phyloP scores from a whole-genome alignment of 1,140 invertebrate species.

The Tetranychus cinnabarinus region DNA sequence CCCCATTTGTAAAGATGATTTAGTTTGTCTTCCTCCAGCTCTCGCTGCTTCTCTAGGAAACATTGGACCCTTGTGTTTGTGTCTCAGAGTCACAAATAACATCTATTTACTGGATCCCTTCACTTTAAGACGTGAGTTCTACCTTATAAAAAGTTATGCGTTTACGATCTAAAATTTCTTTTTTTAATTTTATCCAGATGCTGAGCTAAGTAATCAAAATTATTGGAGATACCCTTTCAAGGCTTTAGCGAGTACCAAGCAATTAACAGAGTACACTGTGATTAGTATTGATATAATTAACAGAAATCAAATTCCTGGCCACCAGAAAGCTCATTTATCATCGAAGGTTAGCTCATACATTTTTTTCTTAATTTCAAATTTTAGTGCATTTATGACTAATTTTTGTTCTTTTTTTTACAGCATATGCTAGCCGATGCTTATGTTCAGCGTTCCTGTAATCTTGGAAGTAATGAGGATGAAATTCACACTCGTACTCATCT shows the following conservation, averaged over 20 bases:
- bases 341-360: not conserved
- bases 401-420: constrained; percentile 18
- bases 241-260: constrained; percentile 65
- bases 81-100: constrained; percentile 60
- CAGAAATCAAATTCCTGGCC: constrained; percentile 33
- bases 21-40: constrained; percentile 73
- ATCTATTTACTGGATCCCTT: constrained; percentile 82
- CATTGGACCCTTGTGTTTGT: constrained; percentile 68
- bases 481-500: constrained; percentile 75
- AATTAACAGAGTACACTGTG: constrained; percentile 73
- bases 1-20: constrained; percentile 80
- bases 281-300: constrained; percentile 74
- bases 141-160: not conserved
- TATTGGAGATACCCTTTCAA: constrained; percentile 73
- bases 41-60: constrained; percentile 70
- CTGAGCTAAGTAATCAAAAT: constrained; percentile 48
- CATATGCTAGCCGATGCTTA: constrained; percentile 80
- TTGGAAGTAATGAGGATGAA: constrained; percentile 55
- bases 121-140: constrained; percentile 42
- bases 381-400: not conserved
- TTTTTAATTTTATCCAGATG: constrained; percentile 31
- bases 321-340: not conserved
- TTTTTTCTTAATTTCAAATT: constrained; percentile 4
- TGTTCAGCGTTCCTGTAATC: constrained; percentile 65
- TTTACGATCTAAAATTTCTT: not conserved